Evolutionary conservation across 2,888 invertebrate genomes (phyloP), one percentile per base, ranked within the genome.

Genomic region (Ennomos quercinarius): DNA sequence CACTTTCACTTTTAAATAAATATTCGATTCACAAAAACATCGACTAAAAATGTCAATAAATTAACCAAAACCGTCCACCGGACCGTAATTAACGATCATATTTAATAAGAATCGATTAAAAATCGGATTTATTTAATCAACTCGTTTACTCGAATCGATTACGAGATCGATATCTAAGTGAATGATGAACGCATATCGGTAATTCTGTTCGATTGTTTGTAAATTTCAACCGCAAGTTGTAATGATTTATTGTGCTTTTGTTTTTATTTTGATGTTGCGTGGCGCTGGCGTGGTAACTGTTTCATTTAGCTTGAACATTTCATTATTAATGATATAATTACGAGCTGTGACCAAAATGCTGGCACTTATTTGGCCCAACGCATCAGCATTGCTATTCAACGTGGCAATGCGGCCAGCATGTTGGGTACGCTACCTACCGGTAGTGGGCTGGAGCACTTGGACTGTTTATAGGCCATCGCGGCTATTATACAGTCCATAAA

Each of bases 101-200:
- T 78, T 82, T 84, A 83, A 87, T 78, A 72, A 68, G 72, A 85
- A 81, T 82, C 85, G 86, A 88, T 88, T 86, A 83, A 81, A 79
- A 82, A 79, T 64, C 70, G 55, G 43, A 78, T 81, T 78, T 80
- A 83, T 84, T 85, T 81, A 84, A 86, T 86, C 81, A 80, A 79
- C 78, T 72, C 75, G 67, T 68, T 64, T 72, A 77, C 47, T 59
- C 70, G 62, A 73, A 78, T 75, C 74, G 74, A 76, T 76, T 69
- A 68, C 57, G 73, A 80, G 82, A 85, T 85, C 72, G 73, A 62
- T 80, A 85, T 87, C 85, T 74, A 68, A 70, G 60, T 64, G 66
- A 71, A 74, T 80, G 76, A 80, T 78, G 73, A 76, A 76, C 72
- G 72, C 60, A 54, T 56, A 53, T 61, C 58, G 56, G 38, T 52